A percentile compares a stretch with the other conserved stretches of the same genome.
Evolutionary conservation across 2,888 invertebrate species (phyloP).

Genomic region (Opisthograptis luteolata): DNA sequence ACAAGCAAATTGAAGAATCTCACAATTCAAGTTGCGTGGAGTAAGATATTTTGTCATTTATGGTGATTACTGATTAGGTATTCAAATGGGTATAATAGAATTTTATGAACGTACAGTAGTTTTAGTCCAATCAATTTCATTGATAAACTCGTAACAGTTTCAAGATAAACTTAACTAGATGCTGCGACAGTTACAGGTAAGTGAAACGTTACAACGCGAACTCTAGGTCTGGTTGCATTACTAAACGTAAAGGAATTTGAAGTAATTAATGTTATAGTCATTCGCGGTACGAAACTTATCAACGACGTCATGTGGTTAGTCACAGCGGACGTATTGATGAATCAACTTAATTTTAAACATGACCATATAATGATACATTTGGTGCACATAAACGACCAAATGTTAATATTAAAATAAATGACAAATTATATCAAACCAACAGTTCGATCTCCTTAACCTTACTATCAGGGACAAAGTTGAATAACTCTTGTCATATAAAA

Average conservation of each 20-base stretch:
- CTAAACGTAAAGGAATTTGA: slow-evolving; percentile 41
- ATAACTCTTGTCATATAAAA: background rate
- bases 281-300: slow-evolving; percentile 47
- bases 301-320: slow-evolving; percentile 48
- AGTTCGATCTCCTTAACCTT: slow-evolving; percentile 3
- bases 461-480: slow-evolving; percentile 6
- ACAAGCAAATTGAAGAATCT: slow-evolving; percentile 28
- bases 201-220: too few relatives aligned
- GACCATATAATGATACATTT: too few relatives aligned
- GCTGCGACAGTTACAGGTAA: too few relatives aligned
- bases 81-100: slow-evolving; percentile 5
- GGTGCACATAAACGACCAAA: slow-evolving; percentile 20
- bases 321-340: slow-evolving; percentile 51
- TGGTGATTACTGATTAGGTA: background rate
- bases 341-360: slow-evolving; percentile 44
- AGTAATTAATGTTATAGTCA: slow-evolving; percentile 39
- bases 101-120: background rate
- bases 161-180: too few relatives aligned
- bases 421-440: slow-evolving; percentile 6
- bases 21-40: slow-evolving; percentile 11
- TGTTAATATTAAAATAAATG: slow-evolving; percentile 13
- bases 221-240: slow-evolving; percentile 27
- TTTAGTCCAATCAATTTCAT: background rate
- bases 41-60: slow-evolving; percentile 7
- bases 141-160: too few relatives aligned